Conservation (phyloP, 1,140 invertebrate species). For the Brachionus koreanus region DNA sequence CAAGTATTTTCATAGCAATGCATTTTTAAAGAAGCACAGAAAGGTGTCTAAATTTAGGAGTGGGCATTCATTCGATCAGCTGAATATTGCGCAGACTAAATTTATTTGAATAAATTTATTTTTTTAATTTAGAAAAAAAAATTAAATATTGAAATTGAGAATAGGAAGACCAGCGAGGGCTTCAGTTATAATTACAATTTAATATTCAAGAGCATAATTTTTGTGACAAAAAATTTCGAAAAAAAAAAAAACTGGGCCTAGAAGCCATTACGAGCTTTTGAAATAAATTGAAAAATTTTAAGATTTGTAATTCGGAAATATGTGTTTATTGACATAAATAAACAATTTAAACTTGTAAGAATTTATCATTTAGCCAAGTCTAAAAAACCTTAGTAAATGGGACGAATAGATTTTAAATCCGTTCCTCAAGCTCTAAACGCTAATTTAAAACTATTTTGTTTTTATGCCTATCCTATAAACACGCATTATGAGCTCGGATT, state of each 20-base stretch:
- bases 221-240: neutral
- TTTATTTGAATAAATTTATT: constrained; percentile 12
- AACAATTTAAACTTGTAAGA: constrained; percentile 31
- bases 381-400: neutral
- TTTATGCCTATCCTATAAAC: neutral
- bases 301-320: constrained; percentile 26
- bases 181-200: neutral
- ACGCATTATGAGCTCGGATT: neutral
- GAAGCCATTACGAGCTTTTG: neutral
- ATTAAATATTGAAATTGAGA: neutral
- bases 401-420: neutral
- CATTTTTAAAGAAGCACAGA: neutral
- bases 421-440: neutral
- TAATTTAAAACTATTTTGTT: constrained; percentile 11
- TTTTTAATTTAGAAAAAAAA: neutral
- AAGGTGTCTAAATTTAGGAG: neutral
- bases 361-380: constrained; percentile 15
- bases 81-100: neutral
- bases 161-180: neutral
- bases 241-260: neutral
- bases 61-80: neutral
- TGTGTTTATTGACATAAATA: constrained; percentile 31
- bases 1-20: neutral
- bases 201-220: neutral
- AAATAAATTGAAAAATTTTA: neutral